Percentiles rank a stretch among this genome's conserved stretches.
Conservation (phyloP, 2,113 vertebrate species). For the Eurystomus gularis region DNA sequence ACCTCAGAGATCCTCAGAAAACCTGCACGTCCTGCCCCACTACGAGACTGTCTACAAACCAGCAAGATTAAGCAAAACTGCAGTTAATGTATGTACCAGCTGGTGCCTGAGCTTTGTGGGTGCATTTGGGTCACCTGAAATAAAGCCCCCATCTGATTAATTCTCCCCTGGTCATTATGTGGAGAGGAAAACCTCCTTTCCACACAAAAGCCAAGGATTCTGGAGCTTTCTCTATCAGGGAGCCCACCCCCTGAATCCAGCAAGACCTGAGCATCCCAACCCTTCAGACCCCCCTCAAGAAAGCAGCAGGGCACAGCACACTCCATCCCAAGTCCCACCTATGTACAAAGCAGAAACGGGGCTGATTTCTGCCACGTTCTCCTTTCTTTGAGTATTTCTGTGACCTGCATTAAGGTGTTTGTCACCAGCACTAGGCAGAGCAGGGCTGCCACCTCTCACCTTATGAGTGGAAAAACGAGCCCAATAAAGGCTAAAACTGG, state of each 20-base stretch:
- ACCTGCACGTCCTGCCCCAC: not conserved
- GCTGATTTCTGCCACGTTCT: not conserved
- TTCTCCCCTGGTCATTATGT: not conserved
- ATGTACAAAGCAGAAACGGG: rapidly evolving
- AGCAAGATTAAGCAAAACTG: not conserved
- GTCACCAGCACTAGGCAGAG: not conserved
- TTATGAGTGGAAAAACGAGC: not conserved
- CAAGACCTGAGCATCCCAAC: not conserved
- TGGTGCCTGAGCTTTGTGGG: not conserved
- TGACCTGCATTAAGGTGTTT: not conserved
- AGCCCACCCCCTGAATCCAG: not conserved
- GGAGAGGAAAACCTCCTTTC: not conserved
- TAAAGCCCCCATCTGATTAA: not conserved
- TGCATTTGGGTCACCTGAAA: not conserved
- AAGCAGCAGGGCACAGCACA: not conserved
- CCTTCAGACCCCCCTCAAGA: not conserved
- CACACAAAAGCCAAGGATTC: not conserved
- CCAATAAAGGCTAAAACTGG: not conserved
- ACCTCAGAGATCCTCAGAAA: not conserved
- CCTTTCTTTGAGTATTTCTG: not conserved
- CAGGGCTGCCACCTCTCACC: not conserved
- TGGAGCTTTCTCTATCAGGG: not conserved
- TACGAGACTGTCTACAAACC: not conserved
- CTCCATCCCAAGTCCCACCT: not conserved
- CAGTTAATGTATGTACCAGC: not conserved